Percentiles rank a stretch among this genome's conserved stretches.
These are phyloP conservation scores for Strix uralensis DNA, from an alignment of 2,113 vertebrate species.

Conservation along the genomic window DNA sequence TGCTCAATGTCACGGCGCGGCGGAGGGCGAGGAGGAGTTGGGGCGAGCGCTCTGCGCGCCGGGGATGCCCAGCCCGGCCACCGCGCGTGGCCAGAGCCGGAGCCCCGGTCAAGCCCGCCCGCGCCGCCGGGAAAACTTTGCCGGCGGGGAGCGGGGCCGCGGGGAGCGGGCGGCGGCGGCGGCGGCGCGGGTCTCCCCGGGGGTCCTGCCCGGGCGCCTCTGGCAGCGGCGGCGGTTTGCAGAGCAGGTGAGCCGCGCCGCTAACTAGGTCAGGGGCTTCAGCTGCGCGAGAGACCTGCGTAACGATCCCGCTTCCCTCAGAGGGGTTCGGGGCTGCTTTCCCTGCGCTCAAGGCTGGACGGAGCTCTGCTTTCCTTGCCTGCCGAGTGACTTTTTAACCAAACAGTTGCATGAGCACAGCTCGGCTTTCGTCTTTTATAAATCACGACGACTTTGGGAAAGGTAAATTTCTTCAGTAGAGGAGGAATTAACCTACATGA, in stretches of 20 bases:
- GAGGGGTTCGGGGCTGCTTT: neutral
- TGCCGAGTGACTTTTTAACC: neutral
- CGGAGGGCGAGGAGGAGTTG: neutral
- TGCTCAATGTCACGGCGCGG: neutral
- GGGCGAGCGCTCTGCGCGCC: neutral
- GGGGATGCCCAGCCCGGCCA: neutral
- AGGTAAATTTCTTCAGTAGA: conserved; percentile 22
- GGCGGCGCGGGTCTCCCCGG: neutral
- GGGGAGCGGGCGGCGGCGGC: neutral
- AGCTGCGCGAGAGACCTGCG: neutral
- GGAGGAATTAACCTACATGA: conserved; percentile 1
- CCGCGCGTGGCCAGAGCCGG: neutral
- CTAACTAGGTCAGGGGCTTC: conserved; percentile 43
- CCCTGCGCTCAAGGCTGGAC: neutral
- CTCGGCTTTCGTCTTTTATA: neutral
- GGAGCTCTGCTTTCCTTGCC: neutral
- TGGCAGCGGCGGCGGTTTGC: neutral
- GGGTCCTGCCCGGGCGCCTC: neutral
- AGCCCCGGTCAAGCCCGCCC: neutral
- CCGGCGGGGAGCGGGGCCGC: neutral
- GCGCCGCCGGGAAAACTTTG: neutral
- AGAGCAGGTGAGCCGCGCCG: neutral
- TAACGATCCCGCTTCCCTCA: neutral
- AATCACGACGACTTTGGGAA: neutral
- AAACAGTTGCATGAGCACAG: neutral